Base-by-base conservation (phyloP, 1,140 invertebrate species). In the Hypsibius dujardini region DNA sequence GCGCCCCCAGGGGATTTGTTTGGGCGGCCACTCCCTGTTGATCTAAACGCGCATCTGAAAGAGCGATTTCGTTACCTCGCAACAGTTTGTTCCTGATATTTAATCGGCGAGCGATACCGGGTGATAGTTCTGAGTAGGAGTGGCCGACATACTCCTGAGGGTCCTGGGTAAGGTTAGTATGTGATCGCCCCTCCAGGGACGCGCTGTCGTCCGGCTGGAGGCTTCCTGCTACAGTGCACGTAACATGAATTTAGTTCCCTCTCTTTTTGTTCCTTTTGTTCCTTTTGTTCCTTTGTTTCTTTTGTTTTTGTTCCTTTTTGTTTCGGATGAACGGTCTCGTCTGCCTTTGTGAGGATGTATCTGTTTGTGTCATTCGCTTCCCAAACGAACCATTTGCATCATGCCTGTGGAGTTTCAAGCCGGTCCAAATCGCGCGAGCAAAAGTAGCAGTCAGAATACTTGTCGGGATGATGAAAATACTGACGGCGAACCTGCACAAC, bases 401-500 rank as follows among this genome's bases (percentile, higher is more conserved):
- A 3, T 15, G 62, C 3, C 62, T 12, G 62, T 15, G 12, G 7
- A 67, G 12, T 45, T 67, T 67, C 62, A 12, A 67, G 12, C 12
- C 62, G 12, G 62, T 67, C 3, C 42, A 42, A 7, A 42, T 67
- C 12, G 45, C 62, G 3, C 45, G 12, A 42, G 15, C 14, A 59
- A 71, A 74, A 46, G 73, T 76, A 59, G 72, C 70, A 7, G 70
- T 73, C 15, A 76, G 59, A 1, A 76, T 56, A 46, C 73, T 12
- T 7, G 76, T 59, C 2, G 76, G 74, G 46, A 76, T 46, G 42
- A 76, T 60, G 70, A 76, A 76, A 15, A 75, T 71, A 69, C 71
- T 71, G 3, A 75, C 46, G 2, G 75, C 69, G 60, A 76, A 77
- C 84, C 84, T 28, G 28, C 28, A 28, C 28, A 28, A 28, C 28